These are phyloP conservation scores for Heliconius congener DNA, from an alignment of 1,140 invertebrate species.

Conservation along the genomic window DNA sequence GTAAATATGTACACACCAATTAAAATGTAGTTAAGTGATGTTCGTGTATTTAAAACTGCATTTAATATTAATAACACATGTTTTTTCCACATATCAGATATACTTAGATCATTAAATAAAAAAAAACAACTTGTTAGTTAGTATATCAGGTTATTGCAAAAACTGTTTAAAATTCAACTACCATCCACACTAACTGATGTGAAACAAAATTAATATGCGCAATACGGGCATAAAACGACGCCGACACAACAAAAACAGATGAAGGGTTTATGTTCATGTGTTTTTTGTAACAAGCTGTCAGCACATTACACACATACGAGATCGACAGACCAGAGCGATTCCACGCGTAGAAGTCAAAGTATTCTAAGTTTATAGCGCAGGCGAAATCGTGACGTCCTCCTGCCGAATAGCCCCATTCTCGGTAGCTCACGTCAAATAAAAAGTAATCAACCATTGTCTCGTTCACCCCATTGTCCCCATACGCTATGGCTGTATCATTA, in stretches of 20 bases:
- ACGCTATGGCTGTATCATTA: conserved; percentile 26
- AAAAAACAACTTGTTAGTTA: background rate
- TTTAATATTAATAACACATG: background rate
- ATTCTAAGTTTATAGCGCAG: conserved; percentile 55
- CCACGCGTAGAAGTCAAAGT: conserved; percentile 43
- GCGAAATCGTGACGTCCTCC: conserved; percentile 63
- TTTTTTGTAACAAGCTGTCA: conserved; percentile 54
- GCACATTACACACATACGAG: conserved; percentile 60
- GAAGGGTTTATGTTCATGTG: conserved; percentile 56
- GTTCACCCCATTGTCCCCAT: conserved; percentile 43
- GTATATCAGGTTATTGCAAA: background rate
- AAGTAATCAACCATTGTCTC: conserved; percentile 64
- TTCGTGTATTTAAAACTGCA: background rate
- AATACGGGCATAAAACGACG: conserved; percentile 38
- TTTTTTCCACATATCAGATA: background rate
- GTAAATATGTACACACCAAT: conserved; percentile 10
- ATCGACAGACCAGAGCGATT: conserved; percentile 59
- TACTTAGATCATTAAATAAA: too few species aligned
- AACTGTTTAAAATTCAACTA: conserved; percentile 7
- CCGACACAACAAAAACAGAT: conserved; percentile 44
- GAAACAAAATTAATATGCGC: conserved; percentile 22
- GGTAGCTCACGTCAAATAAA: conserved; percentile 61
- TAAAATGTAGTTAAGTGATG: background rate
- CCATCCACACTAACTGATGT: background rate
- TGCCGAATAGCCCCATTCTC: conserved; percentile 43